These are phyloP conservation scores for Neria commutata DNA, from an alignment of 2,888 invertebrate species.

Conservation along the genomic window DNA sequence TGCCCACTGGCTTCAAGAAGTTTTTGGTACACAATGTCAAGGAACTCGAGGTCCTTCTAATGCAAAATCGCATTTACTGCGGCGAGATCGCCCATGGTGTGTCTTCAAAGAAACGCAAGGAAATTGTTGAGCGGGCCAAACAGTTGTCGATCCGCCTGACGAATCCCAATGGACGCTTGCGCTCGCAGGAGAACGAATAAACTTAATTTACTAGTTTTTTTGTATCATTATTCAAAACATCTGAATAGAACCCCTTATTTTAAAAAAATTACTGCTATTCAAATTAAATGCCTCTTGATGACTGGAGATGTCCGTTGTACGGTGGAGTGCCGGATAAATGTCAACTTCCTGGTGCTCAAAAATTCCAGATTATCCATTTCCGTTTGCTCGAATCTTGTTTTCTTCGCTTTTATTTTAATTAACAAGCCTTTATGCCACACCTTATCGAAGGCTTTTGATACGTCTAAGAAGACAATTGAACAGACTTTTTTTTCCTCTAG, in stretches of 20 bases:
- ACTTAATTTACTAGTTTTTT: constrained; percentile 47
- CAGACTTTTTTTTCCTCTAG: too few species aligned
- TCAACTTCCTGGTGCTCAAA: too few species aligned
- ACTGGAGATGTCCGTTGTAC: too few species aligned
- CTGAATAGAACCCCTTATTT: constrained; percentile 42
- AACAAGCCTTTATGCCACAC: too few species aligned
- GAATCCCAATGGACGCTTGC: constrained; percentile 93
- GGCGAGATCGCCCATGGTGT: constrained; percentile 98
- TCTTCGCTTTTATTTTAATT: too few species aligned
- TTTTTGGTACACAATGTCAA: constrained; percentile 88
- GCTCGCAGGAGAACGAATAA: constrained; percentile 99
- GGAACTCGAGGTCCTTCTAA: constrained; percentile 97
- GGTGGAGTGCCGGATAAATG: too few species aligned
- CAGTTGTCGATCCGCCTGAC: constrained; percentile 95
- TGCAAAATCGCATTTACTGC: constrained; percentile 98
- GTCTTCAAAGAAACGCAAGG: constrained; percentile 96
- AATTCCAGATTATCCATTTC: too few species aligned
- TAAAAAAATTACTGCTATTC: neutral
- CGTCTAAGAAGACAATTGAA: too few species aligned
- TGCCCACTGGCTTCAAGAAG: constrained; percentile 97
- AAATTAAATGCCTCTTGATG: neutral
- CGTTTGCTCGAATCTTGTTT: too few species aligned
- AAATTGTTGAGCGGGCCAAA: constrained; percentile 95
- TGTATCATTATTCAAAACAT: constrained; percentile 38
- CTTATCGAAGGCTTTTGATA: too few species aligned